Base-by-base conservation (phyloP, 2,888 invertebrate species). In the Clitarchus hookeri region DNA sequence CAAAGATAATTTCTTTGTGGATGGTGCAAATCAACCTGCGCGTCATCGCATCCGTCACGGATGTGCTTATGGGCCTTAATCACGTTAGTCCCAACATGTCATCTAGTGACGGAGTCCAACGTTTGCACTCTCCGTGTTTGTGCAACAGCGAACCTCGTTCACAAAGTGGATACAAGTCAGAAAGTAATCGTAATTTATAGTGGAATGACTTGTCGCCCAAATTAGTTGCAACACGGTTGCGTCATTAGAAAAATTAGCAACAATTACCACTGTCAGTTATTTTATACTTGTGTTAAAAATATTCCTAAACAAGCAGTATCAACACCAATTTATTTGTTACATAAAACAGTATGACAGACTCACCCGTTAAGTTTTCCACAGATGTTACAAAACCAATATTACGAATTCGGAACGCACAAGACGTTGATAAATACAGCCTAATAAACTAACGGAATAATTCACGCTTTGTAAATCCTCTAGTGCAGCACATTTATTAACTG, bases 21-120 rank as follows among this genome's bases (percentile, higher is more conserved):
- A 86, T 86, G 86, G 84, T 53, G 84, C 84, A 85, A 79, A 12
- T 44, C n/a, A 48, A 80, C 85, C 65, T 65, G 65, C 19, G 16
- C 65, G 65, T 65, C 65, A 65, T n/a, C n/a, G 65, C 65, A 65
- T 65, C 65, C 65, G 65, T 65, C 65, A 65, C 36, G 36, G 65
- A n/a, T 3, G 23, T 65, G n/a, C n/a, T 3, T 79, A 85, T 44
- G 25, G 79, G 78, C 19, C 36, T 78, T 82, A 82, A 36, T 82
- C 82, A 82, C 82, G n/a, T 48, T 27, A 44, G 36, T 82, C 82
- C 82, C 82, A 82, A 36, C 44, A n/a, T 23, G 82, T 36, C 82
- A 82, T 26, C 65, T 16, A 8, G 65, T 65, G 65, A 65, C 65
- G 65, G 3, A 65, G 65, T 23, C 65, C 23, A 65, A 65, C 23